These are phyloP conservation scores for Drosophila sulfurigaster DNA, from an alignment of 1,140 invertebrate species.

Conservation along the genomic window DNA sequence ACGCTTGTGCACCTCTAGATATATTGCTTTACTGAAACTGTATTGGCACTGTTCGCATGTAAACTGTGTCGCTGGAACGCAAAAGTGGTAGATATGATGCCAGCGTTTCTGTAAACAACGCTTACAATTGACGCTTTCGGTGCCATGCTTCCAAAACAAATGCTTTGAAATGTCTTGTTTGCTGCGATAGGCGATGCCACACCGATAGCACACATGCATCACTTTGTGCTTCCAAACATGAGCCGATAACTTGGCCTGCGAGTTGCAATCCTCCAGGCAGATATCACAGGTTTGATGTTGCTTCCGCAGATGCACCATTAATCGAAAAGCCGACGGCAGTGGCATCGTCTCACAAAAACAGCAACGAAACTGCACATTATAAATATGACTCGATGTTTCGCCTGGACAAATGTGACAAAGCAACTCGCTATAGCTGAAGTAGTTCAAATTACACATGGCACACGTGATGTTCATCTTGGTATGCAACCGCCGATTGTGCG, in stretches of 20 bases:
- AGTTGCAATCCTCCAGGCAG: slow-evolving; percentile 91
- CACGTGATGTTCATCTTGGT: slow-evolving; percentile 92
- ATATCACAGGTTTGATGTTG: slow-evolving; percentile 93
- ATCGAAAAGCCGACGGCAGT: slow-evolving; percentile 92
- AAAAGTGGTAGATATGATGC: slow-evolving; percentile 96
- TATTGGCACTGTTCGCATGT: slow-evolving; percentile 92
- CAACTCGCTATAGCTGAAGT: slow-evolving; percentile 93
- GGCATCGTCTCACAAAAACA: slow-evolving; percentile 90
- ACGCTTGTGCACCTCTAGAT: slow-evolving; percentile 92
- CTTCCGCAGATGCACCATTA: slow-evolving; percentile 94
- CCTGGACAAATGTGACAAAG: slow-evolving; percentile 94
- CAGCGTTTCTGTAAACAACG: slow-evolving; percentile 94
- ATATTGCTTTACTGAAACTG: slow-evolving; percentile 91
- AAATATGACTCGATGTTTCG: slow-evolving; percentile 87
- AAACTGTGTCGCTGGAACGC: slow-evolving; percentile 91
- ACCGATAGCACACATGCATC: slow-evolving; percentile 93
- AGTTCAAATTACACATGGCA: slow-evolving; percentile 93
- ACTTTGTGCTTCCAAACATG: slow-evolving; percentile 96
- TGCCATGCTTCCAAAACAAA: slow-evolving; percentile 96
- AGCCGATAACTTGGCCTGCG: slow-evolving; percentile 90
- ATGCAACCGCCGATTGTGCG: slow-evolving; percentile 94
- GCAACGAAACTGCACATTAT: slow-evolving; percentile 88
- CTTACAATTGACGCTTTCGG: slow-evolving; percentile 93
- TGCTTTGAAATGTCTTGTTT: slow-evolving; percentile 94
- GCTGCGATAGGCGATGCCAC: slow-evolving; percentile 93